Percentiles rank a stretch among this genome's conserved stretches.
Conservation (phyloP, 2,113 vertebrate species). For the Notothenia rossii region DNA sequence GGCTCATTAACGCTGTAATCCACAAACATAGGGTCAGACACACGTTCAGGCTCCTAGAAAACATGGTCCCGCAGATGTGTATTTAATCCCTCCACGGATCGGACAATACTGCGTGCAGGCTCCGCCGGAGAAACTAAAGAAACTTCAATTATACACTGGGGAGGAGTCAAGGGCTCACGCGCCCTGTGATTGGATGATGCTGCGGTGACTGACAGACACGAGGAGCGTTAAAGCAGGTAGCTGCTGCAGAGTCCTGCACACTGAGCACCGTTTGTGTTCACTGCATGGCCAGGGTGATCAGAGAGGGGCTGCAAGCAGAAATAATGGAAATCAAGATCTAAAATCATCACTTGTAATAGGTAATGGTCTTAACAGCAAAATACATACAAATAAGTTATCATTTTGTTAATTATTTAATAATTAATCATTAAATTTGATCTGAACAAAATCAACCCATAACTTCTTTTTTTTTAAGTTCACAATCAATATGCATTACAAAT, state of each 20-base stretch:
- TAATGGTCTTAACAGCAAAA: neutral
- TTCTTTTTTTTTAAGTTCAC: neutral
- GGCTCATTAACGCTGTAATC: constrained; percentile 85
- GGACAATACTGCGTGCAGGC: constrained; percentile 74
- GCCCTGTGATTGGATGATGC: constrained; percentile 72
- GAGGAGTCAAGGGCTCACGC: constrained; percentile 68
- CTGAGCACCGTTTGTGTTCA: neutral
- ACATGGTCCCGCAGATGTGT: constrained; percentile 80
- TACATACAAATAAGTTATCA: neutral
- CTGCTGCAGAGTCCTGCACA: constrained; percentile 35
- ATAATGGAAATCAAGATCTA: neutral
- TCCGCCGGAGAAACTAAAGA: constrained; percentile 83
- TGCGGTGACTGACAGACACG: constrained; percentile 66
- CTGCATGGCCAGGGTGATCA: constrained; percentile 2
- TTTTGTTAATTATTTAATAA: neutral
- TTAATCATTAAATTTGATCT: neutral
- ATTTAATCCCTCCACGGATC: constrained; percentile 74
- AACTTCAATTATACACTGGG: constrained; percentile 84
- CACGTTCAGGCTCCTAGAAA: constrained; percentile 76
- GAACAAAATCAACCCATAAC: neutral
- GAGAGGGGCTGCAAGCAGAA: neutral
- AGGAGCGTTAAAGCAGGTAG: constrained; percentile 76
- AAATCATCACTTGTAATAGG: constrained; percentile 4
- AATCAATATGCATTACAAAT: neutral
- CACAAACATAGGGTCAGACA: constrained; percentile 86